Conservation (phyloP, 2,113 vertebrate genomes). For the Hassar affinis region DNA sequence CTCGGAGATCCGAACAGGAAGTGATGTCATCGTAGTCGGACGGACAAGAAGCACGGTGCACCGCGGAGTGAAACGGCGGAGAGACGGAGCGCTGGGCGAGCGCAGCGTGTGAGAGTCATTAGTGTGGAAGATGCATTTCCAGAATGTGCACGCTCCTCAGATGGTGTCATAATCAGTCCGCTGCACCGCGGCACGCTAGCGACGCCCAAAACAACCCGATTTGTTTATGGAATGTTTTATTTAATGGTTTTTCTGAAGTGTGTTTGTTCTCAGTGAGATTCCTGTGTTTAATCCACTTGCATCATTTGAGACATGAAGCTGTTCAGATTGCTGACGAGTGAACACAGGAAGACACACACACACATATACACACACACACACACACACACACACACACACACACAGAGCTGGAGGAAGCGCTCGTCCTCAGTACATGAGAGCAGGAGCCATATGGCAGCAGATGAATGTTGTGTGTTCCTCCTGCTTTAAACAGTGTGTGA, state of each 20-base stretch:
- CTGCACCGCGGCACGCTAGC: background rate
- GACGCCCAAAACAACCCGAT: too few species aligned
- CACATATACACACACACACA: background rate
- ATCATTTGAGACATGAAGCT: background rate
- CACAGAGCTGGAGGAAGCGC: background rate
- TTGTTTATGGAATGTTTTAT: background rate
- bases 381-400: background rate
- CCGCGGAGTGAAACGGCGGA: background rate
- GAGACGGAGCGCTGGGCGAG: too few species aligned
- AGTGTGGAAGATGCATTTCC: background rate
- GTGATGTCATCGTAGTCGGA: background rate
- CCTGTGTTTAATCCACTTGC: background rate
- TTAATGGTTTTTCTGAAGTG: background rate
- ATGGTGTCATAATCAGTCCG: background rate
- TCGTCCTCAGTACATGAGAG: background rate
- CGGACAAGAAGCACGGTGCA: background rate
- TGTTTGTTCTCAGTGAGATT: background rate
- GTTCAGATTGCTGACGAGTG: background rate
- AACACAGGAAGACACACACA: background rate
- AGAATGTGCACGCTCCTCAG: background rate
- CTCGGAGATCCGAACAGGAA: background rate
- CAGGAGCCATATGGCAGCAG: slow-evolving; percentile 14
- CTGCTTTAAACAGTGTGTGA: background rate
- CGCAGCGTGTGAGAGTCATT: background rate
- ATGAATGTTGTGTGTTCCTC: slow-evolving; percentile 7